Evolutionary conservation across 1,140 invertebrate species (phyloP).

Genomic region (Pseudoatta argentina): DNA sequence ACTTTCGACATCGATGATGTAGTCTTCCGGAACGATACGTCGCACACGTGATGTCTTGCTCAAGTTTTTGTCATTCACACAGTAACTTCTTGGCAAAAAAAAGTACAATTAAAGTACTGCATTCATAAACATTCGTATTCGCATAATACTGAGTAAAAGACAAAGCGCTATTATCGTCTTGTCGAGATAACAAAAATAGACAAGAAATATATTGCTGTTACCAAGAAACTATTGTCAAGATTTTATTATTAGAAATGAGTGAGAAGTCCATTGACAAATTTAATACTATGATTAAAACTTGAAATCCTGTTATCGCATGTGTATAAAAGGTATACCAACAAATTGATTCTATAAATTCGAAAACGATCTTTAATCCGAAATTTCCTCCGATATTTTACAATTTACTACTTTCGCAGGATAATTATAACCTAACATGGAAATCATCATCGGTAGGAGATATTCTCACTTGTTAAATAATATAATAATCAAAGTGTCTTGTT

Average conservation of each 20-base stretch:
- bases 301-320: not conserved
- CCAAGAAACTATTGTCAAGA: not conserved
- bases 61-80: not conserved
- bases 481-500: not conserved
- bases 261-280: not conserved
- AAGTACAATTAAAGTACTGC: not conserved
- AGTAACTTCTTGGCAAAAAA: not conserved
- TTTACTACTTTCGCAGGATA: not conserved
- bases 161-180: not conserved
- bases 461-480: not conserved
- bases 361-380: not conserved
- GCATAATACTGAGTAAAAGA: not conserved
- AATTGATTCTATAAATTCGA: not conserved
- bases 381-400: not conserved
- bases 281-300: not conserved
- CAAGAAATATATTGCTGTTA: not conserved
- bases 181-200: not conserved
- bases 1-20: conserved; percentile 42
- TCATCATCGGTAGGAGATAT: not conserved
- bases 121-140: conserved; percentile 22
- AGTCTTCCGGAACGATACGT: not conserved
- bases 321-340: not conserved
- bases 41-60: conserved; percentile 13
- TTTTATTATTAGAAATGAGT: not conserved
- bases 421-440: not conserved